Conservation (phyloP, 1,140 invertebrate genomes). For the Telenomus remus region DNA sequence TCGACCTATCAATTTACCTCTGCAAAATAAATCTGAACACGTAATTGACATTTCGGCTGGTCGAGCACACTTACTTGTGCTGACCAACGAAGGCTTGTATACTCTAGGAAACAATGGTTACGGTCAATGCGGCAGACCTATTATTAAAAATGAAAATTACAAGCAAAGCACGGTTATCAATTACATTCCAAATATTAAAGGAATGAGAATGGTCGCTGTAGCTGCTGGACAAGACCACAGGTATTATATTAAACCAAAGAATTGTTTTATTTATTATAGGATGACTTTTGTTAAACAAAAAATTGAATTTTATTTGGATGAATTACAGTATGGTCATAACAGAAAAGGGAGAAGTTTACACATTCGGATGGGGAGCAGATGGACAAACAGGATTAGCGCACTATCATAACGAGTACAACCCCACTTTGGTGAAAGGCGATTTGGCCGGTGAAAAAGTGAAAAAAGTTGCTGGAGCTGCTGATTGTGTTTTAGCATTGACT, state of each 20-base stretch:
- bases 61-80: conserved; percentile 88
- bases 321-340: conserved; percentile 85
- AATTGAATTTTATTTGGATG: not conserved
- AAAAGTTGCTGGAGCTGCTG: conserved; percentile 86
- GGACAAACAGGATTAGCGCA: conserved; percentile 93
- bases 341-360: conserved; percentile 86
- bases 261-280: no score
- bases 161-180: conserved; percentile 79
- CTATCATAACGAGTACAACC: conserved; percentile 78
- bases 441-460: conserved; percentile 88
- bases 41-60: conserved; percentile 85
- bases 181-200: conserved; percentile 80
- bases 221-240: conserved; percentile 90
- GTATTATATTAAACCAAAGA: conserved; percentile 71
- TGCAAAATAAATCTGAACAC: conserved; percentile 75
- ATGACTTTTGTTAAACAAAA: no score
- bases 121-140: conserved; percentile 92
- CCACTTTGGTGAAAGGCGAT: conserved; percentile 85
- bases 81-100: conserved; percentile 88
- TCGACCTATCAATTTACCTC: conserved; percentile 84
- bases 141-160: conserved; percentile 88
- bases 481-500: conserved; percentile 93
- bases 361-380: conserved; percentile 95
- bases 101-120: conserved; percentile 94
- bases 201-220: conserved; percentile 80